A percentile compares a stretch with the other conserved stretches of the same genome.
These are phyloP conservation scores for Phalacrocorax carbo DNA, from an alignment of 2,113 vertebrate genomes.

Conservation along the genomic window DNA sequence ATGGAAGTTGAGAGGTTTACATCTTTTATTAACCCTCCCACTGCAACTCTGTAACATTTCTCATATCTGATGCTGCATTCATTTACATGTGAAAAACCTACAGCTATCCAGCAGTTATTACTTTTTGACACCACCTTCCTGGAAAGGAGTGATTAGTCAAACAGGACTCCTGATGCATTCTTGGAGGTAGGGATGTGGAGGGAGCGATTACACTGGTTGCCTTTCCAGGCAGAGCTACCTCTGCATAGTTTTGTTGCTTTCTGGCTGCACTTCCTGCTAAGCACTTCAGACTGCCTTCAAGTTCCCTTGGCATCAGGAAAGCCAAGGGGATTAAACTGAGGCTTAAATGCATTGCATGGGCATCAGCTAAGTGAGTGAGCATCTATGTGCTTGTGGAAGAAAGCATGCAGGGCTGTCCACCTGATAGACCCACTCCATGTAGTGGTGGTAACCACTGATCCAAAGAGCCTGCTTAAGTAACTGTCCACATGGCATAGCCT, in stretches of 20 bases:
- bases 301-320: neutral
- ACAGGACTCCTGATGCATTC: neutral
- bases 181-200: neutral
- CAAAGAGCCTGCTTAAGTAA: neutral
- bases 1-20: neutral
- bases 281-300: neutral
- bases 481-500: neutral
- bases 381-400: neutral
- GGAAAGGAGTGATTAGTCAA: neutral
- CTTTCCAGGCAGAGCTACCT: neutral
- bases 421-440: neutral
- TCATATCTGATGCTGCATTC: neutral
- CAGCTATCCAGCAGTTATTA: neutral
- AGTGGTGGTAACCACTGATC: neutral
- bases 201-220: neutral
- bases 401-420: neutral
- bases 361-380: rapidly evolving
- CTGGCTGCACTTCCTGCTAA: neutral
- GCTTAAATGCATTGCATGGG: neutral
- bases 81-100: neutral
- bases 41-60: neutral
- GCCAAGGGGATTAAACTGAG: neutral
- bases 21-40: neutral
- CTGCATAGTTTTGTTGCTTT: neutral
- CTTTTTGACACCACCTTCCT: neutral